Conservation (phyloP, 2,113 vertebrate genomes). For the Heterocephalus glaber region DNA sequence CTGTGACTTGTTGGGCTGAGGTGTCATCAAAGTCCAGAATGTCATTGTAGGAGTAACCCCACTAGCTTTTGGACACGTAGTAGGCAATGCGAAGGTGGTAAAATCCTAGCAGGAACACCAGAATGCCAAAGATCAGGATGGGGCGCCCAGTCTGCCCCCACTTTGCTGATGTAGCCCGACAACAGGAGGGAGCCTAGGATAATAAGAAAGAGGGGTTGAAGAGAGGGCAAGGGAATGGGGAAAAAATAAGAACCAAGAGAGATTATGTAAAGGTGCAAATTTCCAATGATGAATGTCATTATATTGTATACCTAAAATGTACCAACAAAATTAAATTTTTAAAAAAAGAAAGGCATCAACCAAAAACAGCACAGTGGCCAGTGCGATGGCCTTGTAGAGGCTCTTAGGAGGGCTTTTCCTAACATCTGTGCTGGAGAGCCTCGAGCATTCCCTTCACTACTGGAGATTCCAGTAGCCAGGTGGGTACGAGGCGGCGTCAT, state of each 20-base stretch:
- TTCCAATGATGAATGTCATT: no score
- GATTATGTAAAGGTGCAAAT: no score
- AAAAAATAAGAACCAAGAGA: no score
- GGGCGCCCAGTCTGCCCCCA: constrained; percentile 94
- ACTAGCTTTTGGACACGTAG: constrained; percentile 95
- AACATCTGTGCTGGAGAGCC: constrained; percentile 93
- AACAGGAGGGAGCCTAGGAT: constrained; percentile 94
- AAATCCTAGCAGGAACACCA: constrained; percentile 97
- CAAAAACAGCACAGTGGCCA: constrained; percentile 94
- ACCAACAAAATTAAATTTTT: no score
- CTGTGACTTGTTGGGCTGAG: constrained; percentile 68
- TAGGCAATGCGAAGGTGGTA: constrained; percentile 98
- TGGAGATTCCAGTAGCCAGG: constrained; percentile 87
- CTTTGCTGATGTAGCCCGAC: constrained; percentile 94
- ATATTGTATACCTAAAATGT: no score
- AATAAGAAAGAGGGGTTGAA: no score
- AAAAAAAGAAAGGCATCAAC: constrained; percentile 94
- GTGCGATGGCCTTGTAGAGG: constrained; percentile 96
- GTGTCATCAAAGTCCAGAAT: constrained; percentile 96
- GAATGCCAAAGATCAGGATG: constrained; percentile 95
- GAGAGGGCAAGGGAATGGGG: no score
- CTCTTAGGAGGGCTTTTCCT: constrained; percentile 97
- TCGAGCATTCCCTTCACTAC: constrained; percentile 93
- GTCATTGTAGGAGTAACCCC: constrained; percentile 97
- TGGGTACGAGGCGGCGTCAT: constrained; percentile 89